Conservation (phyloP, 2,797 vertebrate species). For the Notolabrus celidotus region DNA sequence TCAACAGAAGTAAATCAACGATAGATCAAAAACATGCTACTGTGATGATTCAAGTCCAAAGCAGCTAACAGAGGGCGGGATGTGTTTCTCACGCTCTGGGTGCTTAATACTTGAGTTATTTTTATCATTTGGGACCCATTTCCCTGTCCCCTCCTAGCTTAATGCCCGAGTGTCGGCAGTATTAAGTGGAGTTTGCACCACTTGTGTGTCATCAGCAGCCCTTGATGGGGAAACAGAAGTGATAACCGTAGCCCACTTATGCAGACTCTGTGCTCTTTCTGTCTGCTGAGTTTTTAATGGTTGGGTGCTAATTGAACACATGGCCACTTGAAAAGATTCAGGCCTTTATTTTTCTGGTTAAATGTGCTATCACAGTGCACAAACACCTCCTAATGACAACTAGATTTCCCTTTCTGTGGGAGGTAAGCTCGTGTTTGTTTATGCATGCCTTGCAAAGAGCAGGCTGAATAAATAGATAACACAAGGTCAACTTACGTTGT, state of each 20-base stretch:
- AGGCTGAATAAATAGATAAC: neutral
- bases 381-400: neutral
- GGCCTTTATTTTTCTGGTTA: neutral
- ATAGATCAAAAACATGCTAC: neutral
- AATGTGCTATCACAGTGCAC: neutral
- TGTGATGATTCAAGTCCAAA: conserved; percentile 1
- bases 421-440: neutral
- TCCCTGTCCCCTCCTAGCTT: neutral
- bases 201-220: conserved; percentile 5
- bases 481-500: neutral
- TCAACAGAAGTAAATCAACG: neutral
- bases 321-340: neutral
- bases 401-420: neutral
- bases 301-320: conserved; percentile 2
- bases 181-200: conserved; percentile 15
- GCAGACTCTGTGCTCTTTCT: conserved; percentile 5
- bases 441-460: neutral
- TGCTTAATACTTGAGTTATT: neutral
- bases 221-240: neutral
- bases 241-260: conserved; percentile 1
- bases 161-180: conserved; percentile 5
- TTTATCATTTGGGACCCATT: neutral
- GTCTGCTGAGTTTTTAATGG: neutral
- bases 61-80: neutral
- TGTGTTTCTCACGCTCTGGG: neutral